Evolutionary conservation across 2,888 invertebrate species (phyloP).

Genomic region (Chydorus sphaericus): DNA sequence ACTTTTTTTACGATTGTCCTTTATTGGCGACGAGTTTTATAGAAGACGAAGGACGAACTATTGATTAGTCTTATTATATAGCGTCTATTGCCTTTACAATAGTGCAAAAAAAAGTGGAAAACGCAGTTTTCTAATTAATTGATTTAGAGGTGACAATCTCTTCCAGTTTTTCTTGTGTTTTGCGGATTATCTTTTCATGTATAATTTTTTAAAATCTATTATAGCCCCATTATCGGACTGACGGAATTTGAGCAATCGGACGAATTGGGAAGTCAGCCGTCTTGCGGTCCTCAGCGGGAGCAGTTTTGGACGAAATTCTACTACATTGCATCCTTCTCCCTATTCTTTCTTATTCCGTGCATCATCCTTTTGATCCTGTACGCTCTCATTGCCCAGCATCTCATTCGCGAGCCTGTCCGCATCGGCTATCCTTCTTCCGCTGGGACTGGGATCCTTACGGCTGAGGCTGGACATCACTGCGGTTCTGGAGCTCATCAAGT

Average conservation of each 20-base stretch:
- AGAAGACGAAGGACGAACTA: too few relatives aligned
- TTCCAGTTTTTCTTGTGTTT: too few relatives aligned
- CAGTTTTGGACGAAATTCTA: constrained; percentile 62
- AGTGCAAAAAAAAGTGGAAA: too few relatives aligned
- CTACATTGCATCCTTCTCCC: constrained; percentile 59
- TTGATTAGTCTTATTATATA: too few relatives aligned
- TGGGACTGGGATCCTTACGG: neutral
- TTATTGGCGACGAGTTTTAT: too few relatives aligned
- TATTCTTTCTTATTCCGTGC: constrained; percentile 75
- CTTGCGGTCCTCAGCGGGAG: constrained; percentile 63
- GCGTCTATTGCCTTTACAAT: too few relatives aligned
- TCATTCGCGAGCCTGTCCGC: constrained; percentile 53
- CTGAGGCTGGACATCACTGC: neutral
- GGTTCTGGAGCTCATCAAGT: neutral
- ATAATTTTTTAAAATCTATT: too few relatives aligned
- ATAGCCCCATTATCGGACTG: neutral
- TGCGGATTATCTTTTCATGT: too few relatives aligned
- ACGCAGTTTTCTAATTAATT: too few relatives aligned
- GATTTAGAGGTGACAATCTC: too few relatives aligned
- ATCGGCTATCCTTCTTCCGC: neutral
- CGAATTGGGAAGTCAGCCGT: constrained; percentile 37
- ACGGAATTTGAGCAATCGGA: neutral
- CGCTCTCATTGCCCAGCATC: constrained; percentile 66
- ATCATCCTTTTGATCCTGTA: constrained; percentile 68
- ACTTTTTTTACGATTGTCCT: too few relatives aligned